A percentile compares a stretch with the other conserved stretches of the same genome.
Conservation (phyloP, 2,888 invertebrate species). For the Cephus spinipes region DNA sequence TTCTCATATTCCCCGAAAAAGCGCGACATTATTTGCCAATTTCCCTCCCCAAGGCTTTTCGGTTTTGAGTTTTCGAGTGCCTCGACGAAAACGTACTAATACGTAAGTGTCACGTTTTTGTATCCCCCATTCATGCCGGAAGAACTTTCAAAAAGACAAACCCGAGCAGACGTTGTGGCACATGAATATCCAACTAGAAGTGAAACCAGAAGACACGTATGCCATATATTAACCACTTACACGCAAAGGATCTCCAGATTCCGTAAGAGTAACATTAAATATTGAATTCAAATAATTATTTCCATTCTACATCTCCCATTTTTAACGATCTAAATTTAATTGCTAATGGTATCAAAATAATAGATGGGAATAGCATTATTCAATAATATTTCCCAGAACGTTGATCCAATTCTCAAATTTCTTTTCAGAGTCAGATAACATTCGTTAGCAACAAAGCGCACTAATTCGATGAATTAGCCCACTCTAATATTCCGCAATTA, state of each 20-base stretch:
- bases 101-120: slow-evolving; percentile 18
- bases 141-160: neutral
- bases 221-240: neutral
- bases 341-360: neutral
- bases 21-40: slow-evolving; percentile 23
- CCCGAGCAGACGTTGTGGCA: neutral
- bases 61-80: slow-evolving; percentile 22
- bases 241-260: neutral
- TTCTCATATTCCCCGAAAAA: slow-evolving; percentile 16
- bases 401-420: neutral
- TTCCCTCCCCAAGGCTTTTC: slow-evolving; percentile 16
- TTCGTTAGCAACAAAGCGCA: neutral
- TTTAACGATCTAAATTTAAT: neutral
- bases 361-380: neutral
- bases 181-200: neutral
- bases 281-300: neutral
- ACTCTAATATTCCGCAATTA: slow-evolving; percentile 36
- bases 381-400: neutral
- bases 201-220: neutral
- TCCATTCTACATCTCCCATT: neutral
- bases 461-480: slow-evolving; percentile 5
- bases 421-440: neutral
- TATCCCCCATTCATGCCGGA: neutral
- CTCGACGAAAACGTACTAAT: slow-evolving; percentile 20
- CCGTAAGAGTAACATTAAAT: neutral